Conservation (phyloP, 1,140 invertebrate genomes). For the Pogonognathellus flavescens region DNA sequence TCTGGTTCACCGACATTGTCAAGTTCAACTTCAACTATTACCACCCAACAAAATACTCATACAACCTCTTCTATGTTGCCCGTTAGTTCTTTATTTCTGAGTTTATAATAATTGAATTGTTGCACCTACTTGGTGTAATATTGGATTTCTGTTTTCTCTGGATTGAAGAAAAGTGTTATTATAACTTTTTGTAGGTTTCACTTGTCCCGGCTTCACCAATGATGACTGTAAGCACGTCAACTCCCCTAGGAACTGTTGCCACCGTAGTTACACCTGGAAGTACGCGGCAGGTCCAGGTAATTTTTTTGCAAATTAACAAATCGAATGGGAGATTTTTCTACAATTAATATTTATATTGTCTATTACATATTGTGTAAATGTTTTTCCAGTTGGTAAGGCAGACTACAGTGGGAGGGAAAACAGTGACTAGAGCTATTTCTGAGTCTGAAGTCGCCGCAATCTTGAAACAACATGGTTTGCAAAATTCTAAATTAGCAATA, state of each 20-base stretch:
- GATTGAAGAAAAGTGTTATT: too few relatives aligned
- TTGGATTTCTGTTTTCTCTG: too few relatives aligned
- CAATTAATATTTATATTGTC: too few relatives aligned
- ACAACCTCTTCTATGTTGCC: not conserved
- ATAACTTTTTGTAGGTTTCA: not conserved
- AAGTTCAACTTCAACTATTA: not conserved
- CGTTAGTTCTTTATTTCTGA: not conserved
- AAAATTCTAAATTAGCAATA: conserved; percentile 17
- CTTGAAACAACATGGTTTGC: conserved; percentile 63
- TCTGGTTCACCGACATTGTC: not conserved
- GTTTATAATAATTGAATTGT: not conserved
- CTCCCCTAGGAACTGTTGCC: conserved; percentile 31
- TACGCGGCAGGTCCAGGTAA: conserved; percentile 37
- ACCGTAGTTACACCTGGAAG: conserved; percentile 27
- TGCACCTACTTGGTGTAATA: too few relatives aligned
- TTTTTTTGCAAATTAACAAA: too few relatives aligned
- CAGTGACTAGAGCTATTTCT: conserved; percentile 62
- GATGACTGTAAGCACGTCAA: conserved; percentile 47
- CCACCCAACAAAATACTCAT: not conserved
- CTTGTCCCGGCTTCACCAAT: conserved; percentile 4
- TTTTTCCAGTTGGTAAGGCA: conserved; percentile 63
- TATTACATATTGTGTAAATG: not conserved
- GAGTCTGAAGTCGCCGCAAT: conserved; percentile 63
- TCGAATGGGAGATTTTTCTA: too few relatives aligned
- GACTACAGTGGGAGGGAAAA: conserved; percentile 64